These are phyloP conservation scores for Seriola dumerili DNA, from an alignment of 2,113 vertebrate genomes.

Conservation along the genomic window DNA sequence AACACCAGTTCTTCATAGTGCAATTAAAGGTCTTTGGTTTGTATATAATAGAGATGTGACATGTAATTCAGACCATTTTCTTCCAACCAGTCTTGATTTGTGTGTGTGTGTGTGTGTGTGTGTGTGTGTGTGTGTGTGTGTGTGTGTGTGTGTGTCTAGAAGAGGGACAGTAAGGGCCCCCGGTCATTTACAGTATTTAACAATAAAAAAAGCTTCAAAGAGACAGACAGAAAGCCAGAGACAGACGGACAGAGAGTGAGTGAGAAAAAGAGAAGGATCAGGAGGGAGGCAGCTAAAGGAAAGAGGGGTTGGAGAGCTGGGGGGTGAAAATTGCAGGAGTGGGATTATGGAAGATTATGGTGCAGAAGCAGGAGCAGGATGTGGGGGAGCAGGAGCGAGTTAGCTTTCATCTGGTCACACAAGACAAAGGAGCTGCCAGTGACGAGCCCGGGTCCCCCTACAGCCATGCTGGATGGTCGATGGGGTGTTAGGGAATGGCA, in stretches of 20 bases:
- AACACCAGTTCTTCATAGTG: neutral
- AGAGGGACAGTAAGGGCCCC: neutral
- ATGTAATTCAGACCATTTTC: neutral
- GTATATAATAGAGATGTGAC: too few species aligned
- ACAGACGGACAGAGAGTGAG: conserved; percentile 10
- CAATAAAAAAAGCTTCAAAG: neutral
- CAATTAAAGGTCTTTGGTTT: neutral
- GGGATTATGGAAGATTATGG: conserved; percentile 80
- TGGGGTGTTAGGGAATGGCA: conserved; percentile 54
- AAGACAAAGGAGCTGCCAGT: conserved; percentile 76
- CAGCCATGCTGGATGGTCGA: conserved; percentile 51
- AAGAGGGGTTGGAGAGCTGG: conserved; percentile 40
- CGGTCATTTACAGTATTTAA: neutral
- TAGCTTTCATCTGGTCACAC: conserved; percentile 73
- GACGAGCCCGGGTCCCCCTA: conserved; percentile 47
- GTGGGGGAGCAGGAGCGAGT: conserved; percentile 62
- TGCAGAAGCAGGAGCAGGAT: conserved; percentile 74
- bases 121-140: too few species aligned
- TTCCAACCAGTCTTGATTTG: too few species aligned
- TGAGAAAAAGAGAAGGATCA: conserved; percentile 17
- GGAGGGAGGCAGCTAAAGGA: conserved; percentile 17
- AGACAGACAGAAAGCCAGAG: conserved; percentile 1
- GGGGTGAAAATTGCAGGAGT: conserved; percentile 72
- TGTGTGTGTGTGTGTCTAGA: neutral
- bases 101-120: too few species aligned